Evolutionary conservation across 2,113 vertebrate species (phyloP).

Genomic region (Australoheros scitulus): DNA sequence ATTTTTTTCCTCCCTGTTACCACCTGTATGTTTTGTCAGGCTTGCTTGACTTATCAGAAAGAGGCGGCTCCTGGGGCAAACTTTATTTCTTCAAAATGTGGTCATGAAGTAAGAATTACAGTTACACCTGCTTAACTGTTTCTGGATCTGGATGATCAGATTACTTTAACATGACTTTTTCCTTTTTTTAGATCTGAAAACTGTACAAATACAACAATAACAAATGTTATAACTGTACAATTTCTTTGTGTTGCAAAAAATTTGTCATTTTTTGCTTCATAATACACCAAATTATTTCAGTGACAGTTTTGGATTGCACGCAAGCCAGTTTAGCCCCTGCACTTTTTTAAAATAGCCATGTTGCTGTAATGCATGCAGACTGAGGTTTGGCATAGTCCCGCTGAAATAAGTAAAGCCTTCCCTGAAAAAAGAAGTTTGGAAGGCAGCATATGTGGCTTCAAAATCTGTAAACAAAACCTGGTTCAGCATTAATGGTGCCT

Average conservation of each 20-base stretch:
- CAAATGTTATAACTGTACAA: not conserved
- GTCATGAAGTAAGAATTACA: not conserved
- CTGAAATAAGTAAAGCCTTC: not conserved
- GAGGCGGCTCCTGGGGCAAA: no score
- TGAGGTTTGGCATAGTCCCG: not conserved
- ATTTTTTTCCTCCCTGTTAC: not conserved
- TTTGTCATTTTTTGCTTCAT: no score
- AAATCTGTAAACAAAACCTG: not conserved
- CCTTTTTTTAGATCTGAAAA: not conserved
- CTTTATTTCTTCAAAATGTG: not conserved
- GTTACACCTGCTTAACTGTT: not conserved
- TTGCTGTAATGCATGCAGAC: no score
- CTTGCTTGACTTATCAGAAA: no score
- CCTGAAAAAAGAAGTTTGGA: not conserved
- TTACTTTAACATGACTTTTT: not conserved
- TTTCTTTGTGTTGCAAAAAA: not conserved
- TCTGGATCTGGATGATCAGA: not conserved
- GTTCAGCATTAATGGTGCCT: slow-evolving; percentile 5
- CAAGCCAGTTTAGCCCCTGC: not conserved
- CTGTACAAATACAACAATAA: not conserved
- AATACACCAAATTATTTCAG: no score
- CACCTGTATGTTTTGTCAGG: not conserved
- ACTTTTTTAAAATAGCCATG: not conserved
- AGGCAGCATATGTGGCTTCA: not conserved
- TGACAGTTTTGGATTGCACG: not conserved